phyloP scores from a whole-genome alignment of 2,113 vertebrate species.

The Poecilia latipinna region DNA sequence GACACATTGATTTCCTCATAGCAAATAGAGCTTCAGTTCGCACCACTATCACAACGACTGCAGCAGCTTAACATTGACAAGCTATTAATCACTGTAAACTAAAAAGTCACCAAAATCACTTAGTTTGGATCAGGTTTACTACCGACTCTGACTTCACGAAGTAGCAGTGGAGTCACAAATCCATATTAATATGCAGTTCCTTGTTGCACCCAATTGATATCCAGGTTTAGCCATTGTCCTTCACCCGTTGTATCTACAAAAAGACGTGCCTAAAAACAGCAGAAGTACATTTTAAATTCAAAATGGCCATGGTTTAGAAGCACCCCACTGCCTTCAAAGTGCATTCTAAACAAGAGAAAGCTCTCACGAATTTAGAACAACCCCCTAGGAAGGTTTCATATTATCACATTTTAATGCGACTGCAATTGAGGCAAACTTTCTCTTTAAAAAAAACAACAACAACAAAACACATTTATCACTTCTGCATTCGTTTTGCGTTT shows the following conservation, averaged over 20 bases:
- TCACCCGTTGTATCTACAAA: not conserved
- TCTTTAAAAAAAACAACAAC: no score
- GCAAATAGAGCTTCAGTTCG: conserved; percentile 14
- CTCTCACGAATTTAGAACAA: conserved; percentile 2
- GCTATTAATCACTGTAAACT: conserved; percentile 11
- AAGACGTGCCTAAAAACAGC: not conserved
- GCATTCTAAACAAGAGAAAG: conserved; percentile 3
- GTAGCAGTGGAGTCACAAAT: not conserved
- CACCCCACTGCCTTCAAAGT: not conserved
- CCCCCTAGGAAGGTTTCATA: not conserved
- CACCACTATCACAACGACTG: conserved; percentile 1
- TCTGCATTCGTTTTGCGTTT: not conserved
- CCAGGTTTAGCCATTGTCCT: not conserved
- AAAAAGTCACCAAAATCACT: conserved; percentile 4
- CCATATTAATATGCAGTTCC: not conserved
- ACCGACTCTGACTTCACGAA: not conserved
- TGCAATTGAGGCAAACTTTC: not conserved
- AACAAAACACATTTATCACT: not conserved
- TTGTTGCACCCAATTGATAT: not conserved
- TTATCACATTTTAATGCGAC: not conserved
- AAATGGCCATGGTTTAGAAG: no score
- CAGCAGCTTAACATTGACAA: conserved; percentile 3
- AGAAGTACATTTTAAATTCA: not conserved
- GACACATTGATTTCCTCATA: not conserved
- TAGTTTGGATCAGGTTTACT: conserved; percentile 5